A percentile compares a stretch with the other conserved stretches of the same genome.
Conservation (phyloP, 2,797 vertebrate species). For the Melanotaenia trifasciata region DNA sequence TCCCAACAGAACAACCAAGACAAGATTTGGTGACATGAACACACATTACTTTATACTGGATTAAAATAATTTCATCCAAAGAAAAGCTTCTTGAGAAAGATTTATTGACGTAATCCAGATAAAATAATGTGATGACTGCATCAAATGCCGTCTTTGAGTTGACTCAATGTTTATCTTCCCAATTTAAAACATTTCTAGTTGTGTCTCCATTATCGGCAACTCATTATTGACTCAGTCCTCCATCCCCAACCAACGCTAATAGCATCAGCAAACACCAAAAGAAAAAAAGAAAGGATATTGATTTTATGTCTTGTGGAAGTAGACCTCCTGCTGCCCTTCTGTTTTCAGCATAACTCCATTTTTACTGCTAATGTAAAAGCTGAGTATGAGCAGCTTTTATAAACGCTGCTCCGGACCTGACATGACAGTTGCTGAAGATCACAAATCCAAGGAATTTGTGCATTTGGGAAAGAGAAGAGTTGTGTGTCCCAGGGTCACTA, state of each 20-base stretch:
- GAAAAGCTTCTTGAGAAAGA: no score
- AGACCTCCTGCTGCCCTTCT: constrained; percentile 12
- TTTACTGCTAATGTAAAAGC: constrained; percentile 47
- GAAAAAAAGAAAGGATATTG: constrained; percentile 36
- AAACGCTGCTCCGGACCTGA: constrained; percentile 34
- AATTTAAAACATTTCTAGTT: not conserved
- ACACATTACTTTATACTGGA: no score
- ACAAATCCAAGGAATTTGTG: constrained; percentile 59
- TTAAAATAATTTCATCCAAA: no score
- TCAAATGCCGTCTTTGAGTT: no score
- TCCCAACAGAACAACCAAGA: no score
- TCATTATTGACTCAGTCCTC: constrained; percentile 33
- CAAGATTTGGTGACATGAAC: no score
- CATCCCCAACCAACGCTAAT: constrained; percentile 7
- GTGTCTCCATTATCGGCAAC: constrained; percentile 36
- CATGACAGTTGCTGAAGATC: constrained; percentile 46
- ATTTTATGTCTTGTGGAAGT: constrained; percentile 47
- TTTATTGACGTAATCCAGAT: no score
- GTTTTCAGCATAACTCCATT: not conserved
- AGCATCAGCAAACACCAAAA: constrained; percentile 37
- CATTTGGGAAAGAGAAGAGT: constrained; percentile 66
- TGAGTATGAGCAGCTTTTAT: constrained; percentile 27
- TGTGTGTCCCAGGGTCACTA: constrained; percentile 78
- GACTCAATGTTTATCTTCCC: no score
- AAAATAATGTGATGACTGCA: no score